These are phyloP conservation scores for Myzus persicae DNA, from an alignment of 1,140 invertebrate species.

Conservation along the genomic window DNA sequence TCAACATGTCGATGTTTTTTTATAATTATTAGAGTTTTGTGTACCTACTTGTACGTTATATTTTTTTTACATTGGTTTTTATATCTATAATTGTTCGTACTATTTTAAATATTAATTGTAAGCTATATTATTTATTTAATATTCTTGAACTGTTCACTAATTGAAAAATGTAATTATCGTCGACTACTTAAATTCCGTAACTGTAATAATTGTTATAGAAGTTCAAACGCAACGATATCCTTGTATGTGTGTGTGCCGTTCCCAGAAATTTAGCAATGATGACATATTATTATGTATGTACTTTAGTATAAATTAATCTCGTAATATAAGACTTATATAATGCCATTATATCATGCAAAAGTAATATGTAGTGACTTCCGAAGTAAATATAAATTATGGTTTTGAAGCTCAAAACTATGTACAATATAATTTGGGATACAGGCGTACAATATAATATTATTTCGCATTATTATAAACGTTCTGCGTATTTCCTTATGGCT, in stretches of 20 bases:
- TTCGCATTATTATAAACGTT: background rate
- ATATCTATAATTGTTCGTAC: background rate
- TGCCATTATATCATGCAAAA: conserved; percentile 9
- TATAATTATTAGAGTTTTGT: background rate
- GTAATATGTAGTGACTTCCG: background rate
- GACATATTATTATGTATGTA: background rate
- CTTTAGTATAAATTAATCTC: background rate
- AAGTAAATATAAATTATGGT: conserved; percentile 14
- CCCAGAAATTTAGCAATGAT: background rate
- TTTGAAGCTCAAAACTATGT: background rate
- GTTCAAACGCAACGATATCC: background rate
- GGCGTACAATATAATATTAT: background rate
- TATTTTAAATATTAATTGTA: background rate
- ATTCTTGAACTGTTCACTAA: background rate
- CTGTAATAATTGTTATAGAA: background rate
- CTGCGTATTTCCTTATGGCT: background rate
- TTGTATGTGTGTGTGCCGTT: background rate
- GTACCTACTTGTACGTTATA: background rate
- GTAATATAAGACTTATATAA: background rate
- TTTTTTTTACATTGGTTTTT: background rate
- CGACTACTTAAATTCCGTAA: background rate
- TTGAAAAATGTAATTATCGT: background rate
- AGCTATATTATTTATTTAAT: background rate
- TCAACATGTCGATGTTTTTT: background rate
- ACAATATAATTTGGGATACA: background rate